Conservation (phyloP, 53 echinoderm and acorn worm genomes). For the Hippasteria phrygiana region DNA sequence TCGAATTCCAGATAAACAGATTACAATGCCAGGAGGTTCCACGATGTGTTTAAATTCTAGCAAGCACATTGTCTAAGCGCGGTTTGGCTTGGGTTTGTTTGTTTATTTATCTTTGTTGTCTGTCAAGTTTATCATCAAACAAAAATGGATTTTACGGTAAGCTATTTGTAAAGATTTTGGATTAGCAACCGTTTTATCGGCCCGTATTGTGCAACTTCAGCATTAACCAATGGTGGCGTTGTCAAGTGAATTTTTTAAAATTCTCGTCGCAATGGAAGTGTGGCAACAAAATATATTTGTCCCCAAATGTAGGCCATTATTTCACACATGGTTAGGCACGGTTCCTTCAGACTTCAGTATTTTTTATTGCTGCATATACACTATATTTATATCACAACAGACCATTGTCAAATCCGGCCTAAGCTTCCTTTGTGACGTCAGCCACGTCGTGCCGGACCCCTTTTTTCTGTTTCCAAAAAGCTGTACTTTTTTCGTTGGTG, state of each 20-base stretch:
- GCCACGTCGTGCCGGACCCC: background rate
- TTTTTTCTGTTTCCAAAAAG: background rate
- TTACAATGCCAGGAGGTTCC: too few species aligned
- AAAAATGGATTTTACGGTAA: too few species aligned
- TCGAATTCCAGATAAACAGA: too few species aligned
- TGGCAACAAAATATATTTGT: background rate
- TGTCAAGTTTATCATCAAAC: too few species aligned
- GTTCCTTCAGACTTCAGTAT: background rate
- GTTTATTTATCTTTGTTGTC: too few species aligned
- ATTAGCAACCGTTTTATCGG: background rate
- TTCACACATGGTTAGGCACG: background rate
- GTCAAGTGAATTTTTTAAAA: background rate
- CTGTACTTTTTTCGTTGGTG: background rate
- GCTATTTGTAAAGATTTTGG: too few species aligned
- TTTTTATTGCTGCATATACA: background rate
- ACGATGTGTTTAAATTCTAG: too few species aligned
- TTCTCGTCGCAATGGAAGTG: background rate
- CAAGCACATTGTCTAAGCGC: too few species aligned
- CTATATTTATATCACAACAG: background rate
- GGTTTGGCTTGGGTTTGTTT: too few species aligned
- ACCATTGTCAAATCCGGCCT: background rate
- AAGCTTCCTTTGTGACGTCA: slow-evolving; percentile 29
- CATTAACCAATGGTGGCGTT: too few species aligned
- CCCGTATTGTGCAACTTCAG: background rate
- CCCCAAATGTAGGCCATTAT: slow-evolving; percentile 18